Percentiles rank a stretch among this genome's conserved stretches.
These are phyloP conservation scores for Aradophagus sp. DNA, from an alignment of 1,140 invertebrate species.

Conservation along the genomic window DNA sequence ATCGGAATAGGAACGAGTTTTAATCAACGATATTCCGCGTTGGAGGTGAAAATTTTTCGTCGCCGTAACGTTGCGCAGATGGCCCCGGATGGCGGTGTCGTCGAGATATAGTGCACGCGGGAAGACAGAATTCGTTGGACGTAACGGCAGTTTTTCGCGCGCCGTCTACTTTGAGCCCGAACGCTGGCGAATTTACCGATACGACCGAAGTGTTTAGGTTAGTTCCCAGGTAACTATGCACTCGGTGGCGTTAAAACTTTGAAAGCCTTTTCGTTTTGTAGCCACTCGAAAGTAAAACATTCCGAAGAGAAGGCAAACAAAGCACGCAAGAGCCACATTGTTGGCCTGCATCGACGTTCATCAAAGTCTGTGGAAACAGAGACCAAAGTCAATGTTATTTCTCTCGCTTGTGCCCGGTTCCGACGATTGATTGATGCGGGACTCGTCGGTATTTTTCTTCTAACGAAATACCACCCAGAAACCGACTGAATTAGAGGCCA, in stretches of 20 bases:
- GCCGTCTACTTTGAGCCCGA: conserved; percentile 9
- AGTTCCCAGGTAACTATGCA: conserved; percentile 31
- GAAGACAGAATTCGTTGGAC: neutral
- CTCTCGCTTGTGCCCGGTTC: conserved; percentile 44
- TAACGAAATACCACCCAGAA: conserved; percentile 34
- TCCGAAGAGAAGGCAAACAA: conserved; percentile 52
- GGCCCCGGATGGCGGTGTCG: no score
- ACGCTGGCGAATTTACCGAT: conserved; percentile 19
- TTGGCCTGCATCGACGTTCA: conserved; percentile 51
- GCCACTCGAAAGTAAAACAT: conserved; percentile 53
- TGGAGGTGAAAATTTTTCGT: no score
- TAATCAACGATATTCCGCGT: no score
- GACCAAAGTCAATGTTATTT: conserved; percentile 58
- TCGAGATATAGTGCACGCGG: neutral
- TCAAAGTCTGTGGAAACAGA: conserved; percentile 54
- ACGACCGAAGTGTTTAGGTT: conserved; percentile 21
- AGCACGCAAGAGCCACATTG: conserved; percentile 45
- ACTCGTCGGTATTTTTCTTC: conserved; percentile 50
- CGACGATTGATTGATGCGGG: conserved; percentile 53
- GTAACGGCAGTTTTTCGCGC: conserved; percentile 10
- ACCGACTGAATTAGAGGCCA: conserved; percentile 50
- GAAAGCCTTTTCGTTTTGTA: conserved; percentile 41
- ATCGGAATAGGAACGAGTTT: no score
- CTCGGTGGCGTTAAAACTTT: conserved; percentile 40
- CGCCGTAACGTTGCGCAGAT: no score